Evolutionary conservation across 2,113 vertebrate species (phyloP), one percentile per base, ranked within the genome.

Genomic region (Onychostruthus taczanowskii): DNA sequence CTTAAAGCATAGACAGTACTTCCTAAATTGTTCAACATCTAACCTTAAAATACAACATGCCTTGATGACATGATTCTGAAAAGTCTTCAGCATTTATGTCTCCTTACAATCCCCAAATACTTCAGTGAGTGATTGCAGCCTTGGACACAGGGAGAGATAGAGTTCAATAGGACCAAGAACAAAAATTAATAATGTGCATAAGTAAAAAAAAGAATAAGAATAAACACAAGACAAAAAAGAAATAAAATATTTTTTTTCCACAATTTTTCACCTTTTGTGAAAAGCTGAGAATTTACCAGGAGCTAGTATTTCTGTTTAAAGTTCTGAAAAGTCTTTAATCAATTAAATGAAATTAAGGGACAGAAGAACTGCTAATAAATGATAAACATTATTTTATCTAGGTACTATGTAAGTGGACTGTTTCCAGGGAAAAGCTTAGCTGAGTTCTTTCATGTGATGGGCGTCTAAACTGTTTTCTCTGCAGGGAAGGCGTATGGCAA

Each of bases 321-420:
- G 16, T 85, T 90, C 16, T 52, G 35, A 37, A 75, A 93, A 94
- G 31, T 73, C 59, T 94, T 97, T 92, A 7, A 89, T 68, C 15
- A 72, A 7, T 67, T 46, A 44, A 94, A 37, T 90, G 17, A 95
- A 88, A 89, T 84, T 81, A 86, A 92, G 77, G 30, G 23, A 68
- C 44, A 44, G 61, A 35, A 87, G 37, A 46, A 27, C 24, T 82
- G 43, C 30, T 41, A 47, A 78, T 67, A 80, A 94, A 90, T 82
- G 75, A 66, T 66, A 87, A 89, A 55, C 21, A 64, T 70, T 53
- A 67, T 95, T 97, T 94, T 95, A 82, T 89, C 52, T 85, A 85
- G 58, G 70, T 94, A 8, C 46, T 84, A 7, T 31, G 1, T 56
- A 77, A 72, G 26, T 55, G 89, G 75, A 66, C 37, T 74, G 44